Base-by-base conservation (phyloP, 2,888 invertebrate genomes). In the Lutraria lutraria region DNA sequence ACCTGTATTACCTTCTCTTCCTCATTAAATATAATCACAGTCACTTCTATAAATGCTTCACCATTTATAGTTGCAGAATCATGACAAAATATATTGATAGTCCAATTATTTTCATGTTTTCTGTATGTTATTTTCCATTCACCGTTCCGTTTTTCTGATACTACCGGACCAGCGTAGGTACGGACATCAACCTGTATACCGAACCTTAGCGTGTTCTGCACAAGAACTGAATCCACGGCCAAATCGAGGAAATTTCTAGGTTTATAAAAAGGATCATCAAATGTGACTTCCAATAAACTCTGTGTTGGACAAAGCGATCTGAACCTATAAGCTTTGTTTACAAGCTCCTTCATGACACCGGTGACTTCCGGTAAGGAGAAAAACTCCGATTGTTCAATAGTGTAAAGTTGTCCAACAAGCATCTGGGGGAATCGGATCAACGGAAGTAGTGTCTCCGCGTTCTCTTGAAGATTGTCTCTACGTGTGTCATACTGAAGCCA, bases 71-170 rank as follows among this genome's bases (percentile, higher is more conserved):
- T 94, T 8, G 96, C 96, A 0, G 96, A 95, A 53, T 96, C 96
- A 63, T 96, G 96, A 89, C 96, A 96, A 91, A 95, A 96, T n/a
- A 96, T 92, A 93, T 96, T 96, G 60, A 96, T 90, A 0, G 94
- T 94, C 96, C 96, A 96, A 63, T 43, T 83, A 63, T 96, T 95
- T 52, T 95, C 95, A 72, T 94, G 94, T 88, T 96, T 96, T 53
- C 96, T 92, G 93, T 96, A 96, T 3, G 96, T 96, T 56, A 96
- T 95, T 91, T 96, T 96, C 96, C 96, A 96, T 83, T 96, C 96
- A 0, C 96, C 96, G 53, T 95, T 96, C 0, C 95, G 91, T 19
- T 88, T 87, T 56, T 95, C 95, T 6, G 94, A 94, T 0, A 96
- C 96, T 8, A 96, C 96, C 0, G 96, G 96, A 3, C 96, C 96